Evolutionary conservation across 1,140 invertebrate species (phyloP), one percentile per base, ranked within the genome.

Genomic region (Leptinotarsa lineolata): DNA sequence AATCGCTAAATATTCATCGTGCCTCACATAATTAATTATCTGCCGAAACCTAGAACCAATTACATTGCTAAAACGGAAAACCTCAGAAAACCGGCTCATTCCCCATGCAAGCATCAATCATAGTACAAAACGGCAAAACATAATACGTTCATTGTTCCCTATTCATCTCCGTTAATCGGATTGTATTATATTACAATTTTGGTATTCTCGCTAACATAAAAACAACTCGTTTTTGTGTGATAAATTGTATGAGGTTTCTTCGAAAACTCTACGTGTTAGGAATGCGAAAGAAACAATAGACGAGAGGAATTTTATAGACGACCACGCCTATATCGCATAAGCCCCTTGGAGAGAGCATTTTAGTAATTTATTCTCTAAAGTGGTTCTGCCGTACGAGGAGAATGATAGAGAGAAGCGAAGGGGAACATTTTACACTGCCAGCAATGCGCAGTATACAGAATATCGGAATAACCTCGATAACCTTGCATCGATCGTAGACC

Each of bases 291-390:
- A 24, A 39, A n/a, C n/a, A 15, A 66, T 22, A n/a, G 30, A 30
- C 22, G 39, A 12, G 39, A 46, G 64, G 39, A 66, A 39, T 15
- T n/a, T n/a, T 30, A 44, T n/a, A 18, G 30, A 18, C 64, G 22
- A 24, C 64, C 64, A 66, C 64, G 39, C 64, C 64, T n/a, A 66
- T 18, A 44, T n/a, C 15, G 39, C n/a, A 30, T 18, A 44, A 66
- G 30, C 12, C 22, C 16, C n/a, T 16, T 30, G 30, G 30, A 44
- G 64, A 66, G 64, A 66, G 22, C 15, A 44, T 39, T 39, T 16
- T n/a, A 44, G n/a, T 18, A 39, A 66, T 66, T 66, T 39, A 44
- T 39, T 66, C 30, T 18, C 64, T 66, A 66, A 66, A 66, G 64
- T 66, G 64, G 64, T 66, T 66, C 30, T 22, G 30, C n/a, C n/a